A percentile compares a stretch with the other conserved stretches of the same genome.
Conservation (phyloP, 1,140 invertebrate species). For the Pachypsylla venusta region DNA sequence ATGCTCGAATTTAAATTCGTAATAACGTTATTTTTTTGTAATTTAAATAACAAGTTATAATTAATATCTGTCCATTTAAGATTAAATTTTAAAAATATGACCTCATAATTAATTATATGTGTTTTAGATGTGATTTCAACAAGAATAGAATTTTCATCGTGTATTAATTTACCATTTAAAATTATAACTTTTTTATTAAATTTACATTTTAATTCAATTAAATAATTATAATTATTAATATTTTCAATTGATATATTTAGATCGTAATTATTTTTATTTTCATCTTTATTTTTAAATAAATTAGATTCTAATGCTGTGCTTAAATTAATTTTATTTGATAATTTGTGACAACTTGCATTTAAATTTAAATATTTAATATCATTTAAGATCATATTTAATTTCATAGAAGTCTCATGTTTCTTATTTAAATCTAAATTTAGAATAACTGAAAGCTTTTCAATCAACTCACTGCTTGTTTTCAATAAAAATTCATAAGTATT, state of each 20-base stretch:
- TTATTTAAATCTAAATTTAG: not conserved
- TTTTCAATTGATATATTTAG: not conserved
- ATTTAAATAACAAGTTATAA: not conserved
- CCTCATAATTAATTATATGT: not conserved
- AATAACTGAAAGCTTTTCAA: not conserved
- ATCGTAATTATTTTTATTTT: not conserved
- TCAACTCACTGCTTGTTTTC: not conserved
- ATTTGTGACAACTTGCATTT: not conserved
- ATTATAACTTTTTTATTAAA: not conserved
- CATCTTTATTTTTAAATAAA: not conserved
- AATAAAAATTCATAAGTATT: not conserved
- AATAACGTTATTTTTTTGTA: not conserved
- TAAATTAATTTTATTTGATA: not conserved
- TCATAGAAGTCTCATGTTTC: not conserved
- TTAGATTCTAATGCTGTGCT: not conserved
- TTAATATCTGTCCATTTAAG: not conserved
- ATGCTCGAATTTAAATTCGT: constrained; percentile 1
- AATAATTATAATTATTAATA: not conserved
- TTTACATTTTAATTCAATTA: not conserved
- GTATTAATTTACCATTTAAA: not conserved
- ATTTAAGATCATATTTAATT: not conserved
- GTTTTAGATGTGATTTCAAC: not conserved
- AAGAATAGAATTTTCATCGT: not conserved
- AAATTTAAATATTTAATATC: not conserved
- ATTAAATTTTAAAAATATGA: not conserved